These are phyloP conservation scores for Falco peregrinus DNA, from an alignment of 2,797 vertebrate genomes.

Conservation along the genomic window DNA sequence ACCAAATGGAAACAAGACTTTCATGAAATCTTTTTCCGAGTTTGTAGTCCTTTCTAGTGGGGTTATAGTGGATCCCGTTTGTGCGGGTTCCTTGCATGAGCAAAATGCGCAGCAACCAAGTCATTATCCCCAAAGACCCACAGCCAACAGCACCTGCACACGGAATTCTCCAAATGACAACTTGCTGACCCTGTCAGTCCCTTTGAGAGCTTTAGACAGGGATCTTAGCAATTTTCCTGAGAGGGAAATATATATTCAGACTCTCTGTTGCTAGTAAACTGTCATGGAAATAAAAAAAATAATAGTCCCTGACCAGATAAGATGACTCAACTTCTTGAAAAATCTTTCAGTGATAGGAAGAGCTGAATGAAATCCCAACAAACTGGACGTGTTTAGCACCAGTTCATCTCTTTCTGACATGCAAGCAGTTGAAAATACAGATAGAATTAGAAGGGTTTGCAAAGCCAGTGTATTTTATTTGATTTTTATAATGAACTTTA, in stretches of 20 bases:
- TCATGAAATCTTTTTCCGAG: not conserved
- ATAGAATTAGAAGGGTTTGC: conserved; percentile 65
- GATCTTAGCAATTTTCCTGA: not conserved
- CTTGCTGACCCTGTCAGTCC: not conserved
- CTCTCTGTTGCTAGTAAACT: not conserved
- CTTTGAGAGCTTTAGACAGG: not conserved
- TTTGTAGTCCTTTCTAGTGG: not conserved
- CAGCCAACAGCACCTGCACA: accelerated
- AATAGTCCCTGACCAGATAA: not conserved
- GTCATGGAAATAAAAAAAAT: not conserved
- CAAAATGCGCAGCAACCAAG: not conserved
- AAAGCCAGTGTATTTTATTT: conserved; percentile 47
- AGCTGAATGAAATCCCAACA: conserved; percentile 20
- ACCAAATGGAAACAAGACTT: not conserved
- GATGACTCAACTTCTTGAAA: not conserved
- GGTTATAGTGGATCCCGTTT: not conserved
- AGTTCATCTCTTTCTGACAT: conserved; percentile 48
- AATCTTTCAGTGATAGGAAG: not conserved
- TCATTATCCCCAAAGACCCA: accelerated
- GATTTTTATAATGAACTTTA: conserved; percentile 54
- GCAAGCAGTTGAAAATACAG: conserved; percentile 61
- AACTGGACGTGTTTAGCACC: conserved; percentile 17
- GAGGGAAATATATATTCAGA: not conserved
- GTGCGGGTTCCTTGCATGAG: not conserved
- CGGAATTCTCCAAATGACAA: not conserved